A percentile compares a stretch with the other conserved stretches of the same genome.
Evolutionary conservation across 2,113 vertebrate genomes (phyloP).

Genomic region (Alouatta palliata): DNA sequence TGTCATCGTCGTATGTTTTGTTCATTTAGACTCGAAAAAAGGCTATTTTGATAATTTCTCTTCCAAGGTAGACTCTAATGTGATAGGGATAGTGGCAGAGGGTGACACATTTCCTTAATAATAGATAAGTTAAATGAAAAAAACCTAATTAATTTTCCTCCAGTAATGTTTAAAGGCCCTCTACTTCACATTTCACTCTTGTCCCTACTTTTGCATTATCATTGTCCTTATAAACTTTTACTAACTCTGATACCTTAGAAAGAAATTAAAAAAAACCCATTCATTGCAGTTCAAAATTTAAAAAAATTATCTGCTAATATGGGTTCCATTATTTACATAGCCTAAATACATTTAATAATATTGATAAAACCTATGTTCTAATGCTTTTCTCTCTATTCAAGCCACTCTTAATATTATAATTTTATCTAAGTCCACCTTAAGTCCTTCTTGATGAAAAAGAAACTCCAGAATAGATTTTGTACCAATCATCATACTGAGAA

Average conservation of each 20-base stretch:
- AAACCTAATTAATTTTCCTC: neutral
- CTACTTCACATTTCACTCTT: neutral
- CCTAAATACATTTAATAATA: constrained; percentile 51
- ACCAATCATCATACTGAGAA: constrained; percentile 53
- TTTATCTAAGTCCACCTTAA: constrained; percentile 64
- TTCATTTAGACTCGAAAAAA: constrained; percentile 15
- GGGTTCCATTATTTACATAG: neutral
- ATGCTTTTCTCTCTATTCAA: constrained; percentile 43
- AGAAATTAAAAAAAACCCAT: constrained; percentile 32
- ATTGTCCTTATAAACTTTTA: constrained; percentile 2
- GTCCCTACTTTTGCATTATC: neutral
- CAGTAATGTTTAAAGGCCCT: neutral
- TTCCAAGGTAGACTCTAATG: neutral
- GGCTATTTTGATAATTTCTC: neutral
- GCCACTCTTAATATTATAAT: constrained; percentile 58
- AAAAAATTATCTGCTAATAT: constrained; percentile 32
- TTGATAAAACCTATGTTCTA: constrained; percentile 41
- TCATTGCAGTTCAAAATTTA: constrained; percentile 44
- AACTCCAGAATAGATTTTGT: constrained; percentile 53
- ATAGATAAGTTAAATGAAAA: neutral
- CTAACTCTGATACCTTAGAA: constrained; percentile 44
- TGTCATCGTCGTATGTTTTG: neutral
- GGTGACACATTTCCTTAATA: neutral
- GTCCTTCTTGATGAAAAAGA: constrained; percentile 70
- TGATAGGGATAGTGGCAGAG: neutral